Base-by-base conservation (phyloP, 1,140 invertebrate species). In the Drosophila gunungcola region DNA sequence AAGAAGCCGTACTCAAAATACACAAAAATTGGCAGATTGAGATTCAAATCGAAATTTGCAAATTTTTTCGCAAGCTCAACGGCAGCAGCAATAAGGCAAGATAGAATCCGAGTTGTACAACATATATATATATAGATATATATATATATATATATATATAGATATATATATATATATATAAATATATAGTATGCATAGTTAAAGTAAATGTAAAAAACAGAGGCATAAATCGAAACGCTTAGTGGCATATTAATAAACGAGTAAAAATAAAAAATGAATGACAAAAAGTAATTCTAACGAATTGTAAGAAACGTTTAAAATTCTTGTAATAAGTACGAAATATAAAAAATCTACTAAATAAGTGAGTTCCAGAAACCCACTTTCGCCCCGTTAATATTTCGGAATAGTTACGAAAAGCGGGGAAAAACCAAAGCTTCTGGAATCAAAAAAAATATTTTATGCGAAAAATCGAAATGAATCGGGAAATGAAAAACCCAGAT, bases 191-290 rank as follows among this genome's bases (percentile, higher is more conserved):
- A 62, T 78, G 69, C 75, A 64, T 82, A 86, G 79, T 83, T 88
- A 88, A 89, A 68, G 60, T 65, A 68, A 83, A 82, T 79, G 76
- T 76, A 86, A 88, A 82, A 72, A 86, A 27, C 16, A 48, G 38
- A 68, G 63, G 36, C 46, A 64, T 39, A 68, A 68, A 51, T 62
- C 45, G 67, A 63, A 62, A 56, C 70, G 80, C 57, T 73, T 79
- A 64, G 53, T 73, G 70, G 55, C 69, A 69, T 55, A 74, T 64
- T 73, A 42, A 52, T 46, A 48, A 49, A 69, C 42, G 63, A 57
- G 60, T 54, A 64, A 45, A 84, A 38, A 32, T 58, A 41, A 56
- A 43, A 53, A 49, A 51, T 16, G 29, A 53, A 57, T 32, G 16
- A 58, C 36, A 77, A 46, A 52, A 45, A 62, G 39, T 41, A 53